Conservation (phyloP, 2,888 invertebrate genomes). For the Oscheius sp. region DNA sequence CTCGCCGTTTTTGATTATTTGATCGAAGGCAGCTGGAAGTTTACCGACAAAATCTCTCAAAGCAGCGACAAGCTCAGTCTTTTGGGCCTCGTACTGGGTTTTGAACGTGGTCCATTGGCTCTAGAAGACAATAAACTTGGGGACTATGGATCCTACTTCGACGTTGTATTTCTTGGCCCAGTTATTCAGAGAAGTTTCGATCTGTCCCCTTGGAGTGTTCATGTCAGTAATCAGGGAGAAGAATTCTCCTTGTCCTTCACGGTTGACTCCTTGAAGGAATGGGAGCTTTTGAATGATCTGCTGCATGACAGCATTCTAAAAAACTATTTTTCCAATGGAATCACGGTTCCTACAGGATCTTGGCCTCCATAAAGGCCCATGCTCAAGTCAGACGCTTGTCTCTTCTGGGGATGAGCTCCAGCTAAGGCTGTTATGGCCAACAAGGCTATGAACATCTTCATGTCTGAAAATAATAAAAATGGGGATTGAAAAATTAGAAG, state of each 20-base stretch:
- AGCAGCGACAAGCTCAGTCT: background rate
- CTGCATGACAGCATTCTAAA: background rate
- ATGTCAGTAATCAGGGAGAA: no score
- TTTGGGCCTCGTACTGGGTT: background rate
- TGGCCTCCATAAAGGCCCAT: background rate
- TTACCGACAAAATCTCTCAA: background rate
- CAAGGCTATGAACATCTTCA: background rate
- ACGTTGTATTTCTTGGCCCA: slow-evolving; percentile 6
- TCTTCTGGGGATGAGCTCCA: background rate
- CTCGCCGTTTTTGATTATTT: background rate
- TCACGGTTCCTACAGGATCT: background rate
- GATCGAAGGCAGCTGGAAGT: background rate
- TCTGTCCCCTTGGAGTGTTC: background rate
- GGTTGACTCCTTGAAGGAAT: no score
- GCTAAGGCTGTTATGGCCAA: background rate
- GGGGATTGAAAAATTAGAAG: background rate
- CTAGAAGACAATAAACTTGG: background rate
- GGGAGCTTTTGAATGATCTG: no score
- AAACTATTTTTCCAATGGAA: background rate
- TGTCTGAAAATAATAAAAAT: background rate
- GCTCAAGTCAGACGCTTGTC: background rate
- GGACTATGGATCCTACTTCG: background rate
- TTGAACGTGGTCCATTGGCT: background rate
- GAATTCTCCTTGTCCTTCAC: no score
- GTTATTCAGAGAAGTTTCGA: background rate